phyloP scores from a whole-genome alignment of 2,113 vertebrate genomes.

The Dasyprocta punctata region DNA sequence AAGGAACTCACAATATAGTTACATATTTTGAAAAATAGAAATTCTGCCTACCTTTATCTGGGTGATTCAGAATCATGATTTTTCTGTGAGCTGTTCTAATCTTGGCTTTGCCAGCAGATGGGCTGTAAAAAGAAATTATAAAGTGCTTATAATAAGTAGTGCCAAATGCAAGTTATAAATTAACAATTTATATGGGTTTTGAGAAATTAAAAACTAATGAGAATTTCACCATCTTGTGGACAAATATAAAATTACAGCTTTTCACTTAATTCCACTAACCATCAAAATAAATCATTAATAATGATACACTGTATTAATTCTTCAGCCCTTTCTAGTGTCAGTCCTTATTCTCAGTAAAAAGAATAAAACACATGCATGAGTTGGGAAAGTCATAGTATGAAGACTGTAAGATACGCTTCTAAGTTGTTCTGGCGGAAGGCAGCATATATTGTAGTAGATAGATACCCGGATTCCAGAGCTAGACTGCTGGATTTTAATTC shows the following conservation, averaged over 20 bases:
- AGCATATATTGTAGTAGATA: neutral
- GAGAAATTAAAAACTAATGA: constrained; percentile 86
- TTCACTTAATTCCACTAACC: constrained; percentile 47
- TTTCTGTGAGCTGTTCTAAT: constrained; percentile 92
- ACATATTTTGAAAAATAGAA: constrained; percentile 59
- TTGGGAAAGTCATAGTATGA: neutral
- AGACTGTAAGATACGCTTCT: neutral
- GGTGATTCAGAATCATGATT: constrained; percentile 97
- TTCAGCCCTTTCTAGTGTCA: constrained; percentile 44
- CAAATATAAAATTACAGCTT: constrained; percentile 83
- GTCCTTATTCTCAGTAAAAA: neutral
- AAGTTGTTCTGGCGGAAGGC: neutral
- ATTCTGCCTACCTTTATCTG: constrained; percentile 93
- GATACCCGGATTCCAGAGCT: neutral
- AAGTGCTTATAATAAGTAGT: constrained; percentile 80
- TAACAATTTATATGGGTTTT: constrained; percentile 76
- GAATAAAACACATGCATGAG: neutral
- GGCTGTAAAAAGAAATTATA: constrained; percentile 87
- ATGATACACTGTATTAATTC: neutral
- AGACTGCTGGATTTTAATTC: neutral
- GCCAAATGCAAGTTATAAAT: constrained; percentile 78
- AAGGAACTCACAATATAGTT: constrained; percentile 36
- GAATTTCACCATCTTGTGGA: constrained; percentile 90
- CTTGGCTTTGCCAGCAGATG: constrained; percentile 90
- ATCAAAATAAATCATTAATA: constrained; percentile 56